Conservation (phyloP, 2,113 vertebrate species). For the Tretioscincus oriximinensis region DNA sequence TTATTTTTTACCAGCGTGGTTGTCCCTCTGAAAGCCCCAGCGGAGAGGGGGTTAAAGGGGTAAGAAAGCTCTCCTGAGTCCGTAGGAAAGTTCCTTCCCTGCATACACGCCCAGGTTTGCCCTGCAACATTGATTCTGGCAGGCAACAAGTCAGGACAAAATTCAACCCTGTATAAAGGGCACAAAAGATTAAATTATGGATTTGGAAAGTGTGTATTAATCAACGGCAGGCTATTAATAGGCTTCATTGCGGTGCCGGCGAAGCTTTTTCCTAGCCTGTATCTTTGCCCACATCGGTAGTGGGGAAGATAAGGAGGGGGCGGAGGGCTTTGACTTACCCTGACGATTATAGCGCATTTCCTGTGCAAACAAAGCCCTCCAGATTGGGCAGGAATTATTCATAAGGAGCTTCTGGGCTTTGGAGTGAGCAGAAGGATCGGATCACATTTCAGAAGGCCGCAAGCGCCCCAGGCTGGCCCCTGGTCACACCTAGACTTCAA, state of each 20-base stretch:
- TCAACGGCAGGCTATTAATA: background rate
- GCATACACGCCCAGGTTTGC: too few species aligned
- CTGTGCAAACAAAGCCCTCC: background rate
- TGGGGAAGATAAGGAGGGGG: background rate
- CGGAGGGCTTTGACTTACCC: background rate
- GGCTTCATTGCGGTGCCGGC: background rate
- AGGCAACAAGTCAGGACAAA: too few species aligned
- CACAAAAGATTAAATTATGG: background rate
- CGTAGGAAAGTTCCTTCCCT: too few species aligned
- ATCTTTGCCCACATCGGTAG: background rate
- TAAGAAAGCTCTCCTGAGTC: too few species aligned
- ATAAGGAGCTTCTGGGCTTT: background rate
- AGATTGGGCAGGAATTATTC: background rate
- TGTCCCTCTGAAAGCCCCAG: too few species aligned
- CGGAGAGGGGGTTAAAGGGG: too few species aligned
- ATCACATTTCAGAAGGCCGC: background rate
- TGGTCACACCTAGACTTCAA: too few species aligned
- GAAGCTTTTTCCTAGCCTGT: too few species aligned
- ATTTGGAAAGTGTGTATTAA: background rate
- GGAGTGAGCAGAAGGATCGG: background rate
- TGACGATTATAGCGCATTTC: background rate
- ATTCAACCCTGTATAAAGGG: too few species aligned
- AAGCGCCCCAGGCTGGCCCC: too few species aligned
- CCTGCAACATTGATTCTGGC: too few species aligned
- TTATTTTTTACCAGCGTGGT: too few species aligned